Percentiles rank a stretch among this genome's conserved stretches.
Conservation (phyloP, 2,797 vertebrate genomes). For the Phoxinus dragarum region DNA sequence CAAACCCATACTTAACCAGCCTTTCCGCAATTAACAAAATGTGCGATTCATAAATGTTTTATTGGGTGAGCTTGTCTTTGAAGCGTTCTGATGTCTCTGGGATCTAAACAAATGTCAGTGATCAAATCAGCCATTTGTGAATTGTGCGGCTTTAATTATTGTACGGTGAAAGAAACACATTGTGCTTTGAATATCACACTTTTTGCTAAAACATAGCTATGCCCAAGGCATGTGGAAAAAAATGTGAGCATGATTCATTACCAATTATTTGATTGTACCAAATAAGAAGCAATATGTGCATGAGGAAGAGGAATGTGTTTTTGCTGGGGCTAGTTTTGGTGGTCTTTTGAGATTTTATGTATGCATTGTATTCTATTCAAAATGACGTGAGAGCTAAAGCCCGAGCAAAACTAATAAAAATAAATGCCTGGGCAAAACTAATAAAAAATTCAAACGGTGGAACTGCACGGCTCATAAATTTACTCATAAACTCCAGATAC, state of each 20-base stretch:
- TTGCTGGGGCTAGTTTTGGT: conserved; percentile 32
- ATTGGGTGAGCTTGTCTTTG: conserved; percentile 36
- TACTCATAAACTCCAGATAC: conserved; percentile 46
- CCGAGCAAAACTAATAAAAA: conserved; percentile 39
- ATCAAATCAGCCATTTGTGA: conserved; percentile 45
- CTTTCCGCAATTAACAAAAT: conserved; percentile 43
- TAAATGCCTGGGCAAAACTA: conserved; percentile 49
- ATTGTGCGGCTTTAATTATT: conserved; percentile 43
- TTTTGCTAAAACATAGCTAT: conserved; percentile 10
- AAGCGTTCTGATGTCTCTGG: conserved; percentile 27
- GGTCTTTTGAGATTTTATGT: conserved; percentile 43
- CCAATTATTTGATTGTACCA: conserved; percentile 48
- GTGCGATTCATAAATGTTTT: conserved; percentile 46
- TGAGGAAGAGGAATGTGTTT: conserved; percentile 33
- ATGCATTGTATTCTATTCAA: conserved; percentile 46
- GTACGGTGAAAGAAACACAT: conserved; percentile 4
- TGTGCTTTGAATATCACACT: conserved; percentile 33
- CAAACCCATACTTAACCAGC: conserved; percentile 31
- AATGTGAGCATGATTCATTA: conserved; percentile 46
- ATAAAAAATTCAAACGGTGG: conserved; percentile 48
- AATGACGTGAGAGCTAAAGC: conserved; percentile 40
- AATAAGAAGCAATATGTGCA: conserved; percentile 29
- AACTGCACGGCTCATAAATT: conserved; percentile 43
- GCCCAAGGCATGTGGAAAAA: conserved; percentile 6
- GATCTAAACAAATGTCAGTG: conserved; percentile 35